Evolutionary conservation across 2,113 vertebrate genomes (phyloP).

Genomic region (Grammomys surdaster): DNA sequence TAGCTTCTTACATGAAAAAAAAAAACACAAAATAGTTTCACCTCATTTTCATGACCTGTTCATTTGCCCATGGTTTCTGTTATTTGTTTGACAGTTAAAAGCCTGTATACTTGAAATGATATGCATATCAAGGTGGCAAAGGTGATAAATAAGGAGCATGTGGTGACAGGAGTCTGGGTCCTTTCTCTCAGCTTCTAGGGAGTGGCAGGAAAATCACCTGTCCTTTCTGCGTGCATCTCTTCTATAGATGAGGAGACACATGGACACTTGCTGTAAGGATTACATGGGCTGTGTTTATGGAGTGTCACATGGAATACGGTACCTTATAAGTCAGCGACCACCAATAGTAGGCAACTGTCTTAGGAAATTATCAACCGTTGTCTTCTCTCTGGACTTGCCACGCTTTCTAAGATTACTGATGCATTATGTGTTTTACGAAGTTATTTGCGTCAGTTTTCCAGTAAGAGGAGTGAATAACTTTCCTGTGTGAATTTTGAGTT

Average conservation of each 20-base stretch:
- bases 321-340: not conserved
- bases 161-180: not conserved
- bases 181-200: not conserved
- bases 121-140: not conserved
- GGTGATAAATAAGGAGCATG: not conserved
- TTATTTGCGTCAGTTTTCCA: conserved; percentile 62
- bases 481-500: conserved; percentile 61
- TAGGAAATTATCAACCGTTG: not conserved
- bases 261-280: not conserved
- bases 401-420: conserved; percentile 47
- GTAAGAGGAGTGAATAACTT: conserved; percentile 67
- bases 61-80: not conserved
- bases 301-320: not conserved
- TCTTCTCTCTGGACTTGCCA: conserved; percentile 48
- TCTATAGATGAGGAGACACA: not conserved
- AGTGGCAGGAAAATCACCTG: not conserved
- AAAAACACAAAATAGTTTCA: not conserved
- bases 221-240: not conserved
- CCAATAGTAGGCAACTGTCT: conserved; percentile 24
- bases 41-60: not conserved
- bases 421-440: conserved; percentile 37
- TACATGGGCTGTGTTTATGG: not conserved
- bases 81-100: not conserved
- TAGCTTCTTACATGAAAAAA: not conserved
- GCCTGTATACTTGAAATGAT: not conserved